These are phyloP conservation scores for Reinhardtius hippoglossoides DNA, from an alignment of 2,113 vertebrate species.

Conservation along the genomic window DNA sequence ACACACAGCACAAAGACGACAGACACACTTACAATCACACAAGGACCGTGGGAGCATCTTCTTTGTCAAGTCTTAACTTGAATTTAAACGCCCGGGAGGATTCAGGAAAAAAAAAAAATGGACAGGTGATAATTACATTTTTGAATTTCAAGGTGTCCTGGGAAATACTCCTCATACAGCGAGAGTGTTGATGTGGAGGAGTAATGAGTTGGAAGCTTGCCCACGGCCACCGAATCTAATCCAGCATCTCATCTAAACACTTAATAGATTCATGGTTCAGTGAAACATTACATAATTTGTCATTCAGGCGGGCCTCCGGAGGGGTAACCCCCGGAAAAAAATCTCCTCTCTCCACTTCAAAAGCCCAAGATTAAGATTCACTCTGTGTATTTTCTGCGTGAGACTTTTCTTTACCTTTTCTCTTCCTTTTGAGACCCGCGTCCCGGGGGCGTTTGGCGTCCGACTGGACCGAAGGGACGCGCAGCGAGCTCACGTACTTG, in stretches of 20 bases:
- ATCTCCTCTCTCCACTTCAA: slow-evolving; percentile 42
- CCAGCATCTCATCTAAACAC: slow-evolving; percentile 70
- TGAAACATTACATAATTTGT: slow-evolving; percentile 67
- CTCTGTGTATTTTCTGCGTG: too few relatives aligned
- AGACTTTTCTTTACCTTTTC: slow-evolving; percentile 40
- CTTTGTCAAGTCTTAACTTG: slow-evolving; percentile 46
- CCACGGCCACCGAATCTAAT: slow-evolving; percentile 72
- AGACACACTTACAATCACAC: slow-evolving; percentile 20
- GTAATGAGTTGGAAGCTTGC: slow-evolving; percentile 76
- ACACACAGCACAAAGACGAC: slow-evolving; percentile 23
- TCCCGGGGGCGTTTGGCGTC: slow-evolving; percentile 3
- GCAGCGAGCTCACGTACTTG: slow-evolving; percentile 59
- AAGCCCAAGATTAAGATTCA: background rate
- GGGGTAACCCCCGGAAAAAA: slow-evolving; percentile 47
- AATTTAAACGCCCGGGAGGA: slow-evolving; percentile 37
- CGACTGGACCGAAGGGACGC: background rate
- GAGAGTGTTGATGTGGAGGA: slow-evolving; percentile 65
- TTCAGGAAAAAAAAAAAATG: slow-evolving; percentile 16
- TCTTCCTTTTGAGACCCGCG: slow-evolving; percentile 1
- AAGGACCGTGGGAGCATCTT: slow-evolving; percentile 33
- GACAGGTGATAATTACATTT: slow-evolving; percentile 79
- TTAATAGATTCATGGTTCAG: slow-evolving; percentile 73
- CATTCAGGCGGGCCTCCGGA: slow-evolving; percentile 57
- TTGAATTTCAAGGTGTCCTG: slow-evolving; percentile 62
- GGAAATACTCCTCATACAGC: slow-evolving; percentile 63